Evolutionary conservation across 2,113 vertebrate species (phyloP), one percentile per base, ranked within the genome.

Genomic region (Rousettus leschenaultii): DNA sequence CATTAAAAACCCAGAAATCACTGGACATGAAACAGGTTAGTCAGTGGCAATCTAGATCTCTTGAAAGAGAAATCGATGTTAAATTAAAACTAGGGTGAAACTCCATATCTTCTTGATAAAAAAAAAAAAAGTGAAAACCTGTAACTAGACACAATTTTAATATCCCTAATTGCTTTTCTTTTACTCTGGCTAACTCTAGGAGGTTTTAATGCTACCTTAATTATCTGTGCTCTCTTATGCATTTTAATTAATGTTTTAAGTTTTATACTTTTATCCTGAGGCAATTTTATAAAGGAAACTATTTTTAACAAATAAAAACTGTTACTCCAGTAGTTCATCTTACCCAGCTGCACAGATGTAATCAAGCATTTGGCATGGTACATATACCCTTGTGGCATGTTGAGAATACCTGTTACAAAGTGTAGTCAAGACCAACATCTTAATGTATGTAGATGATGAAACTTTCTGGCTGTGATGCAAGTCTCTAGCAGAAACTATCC

Each of bases 181-280:
- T 93, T 51, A 77, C 9, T 94, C n/a, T 40, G 51, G 33, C 38
- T 95, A 90, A 79, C 16, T 96, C 59, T 65, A 90, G 53, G 75
- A 78, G 66, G 53, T 90, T 92, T 63, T 24, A 51, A 73, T 88
- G 48, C 57, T 77, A 40, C 63, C 93, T 92, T 94, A 75, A 89
- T 96, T 75, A 93, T 85, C 59, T 83, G 30, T 77, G 51, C 26
- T 84, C 33, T 63, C 80, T 75, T 87, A 68, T 85, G 53, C 33
- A 24, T 55, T 89, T 93, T 90, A 83, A 89, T 94, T 91, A 61
- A 53, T 79, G 74, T 84, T 94, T 95, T 86, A 93, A 84, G 63
- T 85, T 77, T 86, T 71, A 2, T 35, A 43, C 63, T 93, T 96
- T 92, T 87, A 96, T 77, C 89, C 79, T 63, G 86, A 92, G 63